Conservation (phyloP, 2,888 invertebrate genomes). For the Lacanobia oleracea region DNA sequence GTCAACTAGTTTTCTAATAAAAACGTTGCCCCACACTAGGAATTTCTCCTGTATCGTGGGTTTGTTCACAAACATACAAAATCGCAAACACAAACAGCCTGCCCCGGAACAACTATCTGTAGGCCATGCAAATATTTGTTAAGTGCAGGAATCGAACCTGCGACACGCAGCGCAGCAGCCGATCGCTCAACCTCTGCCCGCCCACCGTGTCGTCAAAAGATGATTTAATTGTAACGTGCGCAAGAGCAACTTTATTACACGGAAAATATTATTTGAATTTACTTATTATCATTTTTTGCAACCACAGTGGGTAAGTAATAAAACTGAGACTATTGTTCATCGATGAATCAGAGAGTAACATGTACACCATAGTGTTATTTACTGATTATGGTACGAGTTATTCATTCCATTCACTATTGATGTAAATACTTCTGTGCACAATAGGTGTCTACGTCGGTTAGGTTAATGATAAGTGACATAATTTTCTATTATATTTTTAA, state of each 20-base stretch:
- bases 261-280: conserved; percentile 26
- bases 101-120: too few species aligned
- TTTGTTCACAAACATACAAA: too few species aligned
- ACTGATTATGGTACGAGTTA: neutral
- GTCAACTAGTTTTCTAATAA: too few species aligned
- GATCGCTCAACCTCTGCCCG: too few species aligned
- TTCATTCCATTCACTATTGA: conserved; percentile 7
- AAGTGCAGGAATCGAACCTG: too few species aligned
- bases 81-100: too few species aligned
- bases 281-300: conserved; percentile 20
- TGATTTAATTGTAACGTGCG: conserved; percentile 28
- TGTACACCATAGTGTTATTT: neutral
- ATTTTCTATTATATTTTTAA: neutral
- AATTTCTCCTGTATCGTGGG: too few species aligned
- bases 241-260: neutral
- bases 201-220: too few species aligned
- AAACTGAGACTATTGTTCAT: conserved; percentile 20
- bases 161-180: too few species aligned
- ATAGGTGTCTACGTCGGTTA: neutral
- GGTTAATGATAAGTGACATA: conserved; percentile 7
- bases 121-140: too few species aligned
- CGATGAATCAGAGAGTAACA: conserved; percentile 41
- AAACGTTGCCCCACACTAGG: too few species aligned
- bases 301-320: conserved; percentile 34
- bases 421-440: conserved; percentile 15